Base-by-base conservation (phyloP, 2,113 vertebrate species). In the Platichthys flesus region DNA sequence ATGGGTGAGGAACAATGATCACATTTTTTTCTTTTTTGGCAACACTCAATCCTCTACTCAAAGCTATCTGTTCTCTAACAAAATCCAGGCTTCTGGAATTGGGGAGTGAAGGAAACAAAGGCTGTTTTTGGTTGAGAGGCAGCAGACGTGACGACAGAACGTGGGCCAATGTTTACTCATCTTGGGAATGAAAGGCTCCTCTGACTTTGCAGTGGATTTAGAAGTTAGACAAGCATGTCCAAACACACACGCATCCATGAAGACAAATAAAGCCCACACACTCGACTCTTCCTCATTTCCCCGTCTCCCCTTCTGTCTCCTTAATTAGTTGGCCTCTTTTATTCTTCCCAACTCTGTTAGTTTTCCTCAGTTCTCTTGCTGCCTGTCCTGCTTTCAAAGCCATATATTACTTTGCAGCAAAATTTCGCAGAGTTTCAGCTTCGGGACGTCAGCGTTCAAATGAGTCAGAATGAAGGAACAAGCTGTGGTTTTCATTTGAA, bases 141-240 rank as follows among this genome's bases (percentile, higher is more conserved):
- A 54, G 75, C 52, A 61, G 47, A 71, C 10, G 66, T 62, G 68
- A 83, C 81, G 86, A 83, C 71, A 78, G 79, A 81, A 85, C n/a
- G 20, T 47, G 65, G 60, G 68, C 71, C 76, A 74, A 10, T 77
- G 71, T 84, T 84, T 84, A 66, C 79, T 83, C 85, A 66, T 82
- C 64, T 66, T 68, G 78, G 80, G 82, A 83, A 85, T 79, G 65
- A 87, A 89, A 86, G 74, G 74, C 76, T 75, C 62, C 55, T 69
- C 52, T 81, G 77, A 83, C 81, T 84, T 82, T 87, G 76, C 70
- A 13, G 56, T 76, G 86, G 89, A 85, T 83, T 90, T 77, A 62
- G 58, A 77, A 87, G 70, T 82, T 74, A 83, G 66, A 80, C 66
- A 83, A 81, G 40, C 75, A 62, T 81, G 60, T 72, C 79, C 71